Evolutionary conservation across 2,888 invertebrate genomes (phyloP).

Genomic region (Chymomyza amoena): DNA sequence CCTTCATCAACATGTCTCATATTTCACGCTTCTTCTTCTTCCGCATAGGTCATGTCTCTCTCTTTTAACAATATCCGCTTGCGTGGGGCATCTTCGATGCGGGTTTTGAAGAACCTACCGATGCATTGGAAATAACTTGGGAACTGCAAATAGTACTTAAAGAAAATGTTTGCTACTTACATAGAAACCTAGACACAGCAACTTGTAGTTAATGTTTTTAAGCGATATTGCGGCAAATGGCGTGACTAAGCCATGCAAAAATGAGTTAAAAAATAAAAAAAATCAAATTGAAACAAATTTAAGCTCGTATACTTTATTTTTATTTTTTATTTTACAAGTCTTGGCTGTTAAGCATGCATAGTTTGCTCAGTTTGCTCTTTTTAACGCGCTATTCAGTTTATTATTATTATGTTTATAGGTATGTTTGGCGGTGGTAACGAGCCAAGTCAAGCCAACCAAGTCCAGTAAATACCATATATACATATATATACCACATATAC

Average conservation of each 20-base stretch:
- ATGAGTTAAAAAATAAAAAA: constrained; percentile 40
- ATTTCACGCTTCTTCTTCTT: constrained; percentile 13
- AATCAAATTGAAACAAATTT: constrained; percentile 63
- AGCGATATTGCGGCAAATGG: constrained; percentile 51
- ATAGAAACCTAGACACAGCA: neutral
- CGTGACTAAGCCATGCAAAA: constrained; percentile 69
- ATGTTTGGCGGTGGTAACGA: constrained; percentile 50
- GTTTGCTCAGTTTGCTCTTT: constrained; percentile 13
- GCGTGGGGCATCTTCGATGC: neutral
- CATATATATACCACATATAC: constrained; percentile 13
- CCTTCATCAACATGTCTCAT: constrained; percentile 25
- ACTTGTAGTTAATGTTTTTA: neutral
- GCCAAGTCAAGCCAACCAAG: constrained; percentile 33
- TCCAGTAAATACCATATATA: constrained; percentile 22
- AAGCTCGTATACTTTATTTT: constrained; percentile 21
- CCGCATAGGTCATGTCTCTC: neutral
- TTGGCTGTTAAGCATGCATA: constrained; percentile 11
- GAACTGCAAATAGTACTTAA: too few species aligned
- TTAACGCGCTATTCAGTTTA: constrained; percentile 41
- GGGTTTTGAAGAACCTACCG: neutral
- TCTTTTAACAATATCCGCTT: neutral
- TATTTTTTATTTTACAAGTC: constrained; percentile 31
- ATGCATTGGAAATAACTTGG: neutral
- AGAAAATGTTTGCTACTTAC: neutral
- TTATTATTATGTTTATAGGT: constrained; percentile 12